Conservation (phyloP, 2,113 vertebrate genomes). For the Crypturellus undulatus region DNA sequence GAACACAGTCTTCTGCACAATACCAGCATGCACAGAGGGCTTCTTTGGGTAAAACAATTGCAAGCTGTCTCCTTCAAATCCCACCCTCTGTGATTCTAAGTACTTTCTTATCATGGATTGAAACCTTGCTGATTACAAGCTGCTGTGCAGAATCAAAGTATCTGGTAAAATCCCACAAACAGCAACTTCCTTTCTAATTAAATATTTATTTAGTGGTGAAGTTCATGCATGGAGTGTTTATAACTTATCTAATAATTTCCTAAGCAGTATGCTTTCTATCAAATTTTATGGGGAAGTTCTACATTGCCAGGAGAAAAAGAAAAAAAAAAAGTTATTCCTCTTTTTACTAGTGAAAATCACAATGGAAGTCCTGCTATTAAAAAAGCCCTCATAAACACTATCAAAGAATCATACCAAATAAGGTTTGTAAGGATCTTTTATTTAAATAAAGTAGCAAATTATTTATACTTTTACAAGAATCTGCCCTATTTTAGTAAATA, state of each 20-base stretch:
- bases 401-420: conserved; percentile 83
- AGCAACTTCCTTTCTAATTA: background rate
- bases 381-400: conserved; percentile 68
- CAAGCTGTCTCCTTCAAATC: background rate
- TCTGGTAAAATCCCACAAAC: background rate
- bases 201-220: conserved; percentile 5
- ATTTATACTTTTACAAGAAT: conserved; percentile 85
- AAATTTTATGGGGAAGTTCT: conserved; percentile 56
- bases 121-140: background rate
- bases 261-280: conserved; percentile 48
- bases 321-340: conserved; percentile 26
- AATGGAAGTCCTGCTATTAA: conserved; percentile 77
- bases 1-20: background rate
- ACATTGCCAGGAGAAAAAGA: conserved; percentile 20
- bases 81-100: background rate
- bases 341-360: conserved; percentile 70
- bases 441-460: conserved; percentile 86
- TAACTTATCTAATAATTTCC: conserved; percentile 13
- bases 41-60: background rate
- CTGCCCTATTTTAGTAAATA: conserved; percentile 85
- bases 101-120: conserved; percentile 20
- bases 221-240: background rate
- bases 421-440: conserved; percentile 78
- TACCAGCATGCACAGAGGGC: background rate
- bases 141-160: background rate